Conservation (phyloP, 2,888 invertebrate species). For the Cantharis rustica region DNA sequence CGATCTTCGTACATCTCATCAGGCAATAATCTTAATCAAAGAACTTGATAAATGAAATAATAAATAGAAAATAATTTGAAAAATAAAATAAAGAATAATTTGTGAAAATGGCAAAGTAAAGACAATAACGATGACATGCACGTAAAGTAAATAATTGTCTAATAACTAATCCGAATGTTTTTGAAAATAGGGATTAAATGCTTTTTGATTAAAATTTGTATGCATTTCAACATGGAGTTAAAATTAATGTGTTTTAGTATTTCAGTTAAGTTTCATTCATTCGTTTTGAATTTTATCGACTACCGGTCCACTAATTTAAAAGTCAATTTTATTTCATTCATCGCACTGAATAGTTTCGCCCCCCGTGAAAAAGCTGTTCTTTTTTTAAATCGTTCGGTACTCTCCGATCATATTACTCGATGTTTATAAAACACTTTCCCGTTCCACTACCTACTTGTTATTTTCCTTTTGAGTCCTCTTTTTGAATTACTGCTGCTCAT, state of each 20-base stretch:
- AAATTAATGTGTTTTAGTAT: background rate
- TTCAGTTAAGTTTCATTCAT: background rate
- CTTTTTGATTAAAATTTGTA: background rate
- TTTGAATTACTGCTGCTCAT: conserved; percentile 41
- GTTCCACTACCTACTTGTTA: conserved; percentile 16
- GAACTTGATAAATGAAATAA: background rate
- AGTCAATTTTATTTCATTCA: background rate
- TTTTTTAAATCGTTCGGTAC: background rate
- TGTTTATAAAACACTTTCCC: conserved; percentile 39
- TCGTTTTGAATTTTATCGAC: background rate
- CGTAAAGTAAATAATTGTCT: background rate
- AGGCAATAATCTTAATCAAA: background rate
- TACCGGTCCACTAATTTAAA: background rate
- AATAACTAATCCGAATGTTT: background rate
- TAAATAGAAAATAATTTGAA: no score
- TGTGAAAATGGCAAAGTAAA: background rate
- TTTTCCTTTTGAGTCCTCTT: conserved; percentile 35
- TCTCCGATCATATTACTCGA: conserved; percentile 33
- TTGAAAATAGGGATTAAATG: background rate
- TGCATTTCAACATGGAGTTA: background rate
- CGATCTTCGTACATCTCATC: background rate
- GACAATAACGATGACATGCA: no score
- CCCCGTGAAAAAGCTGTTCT: background rate
- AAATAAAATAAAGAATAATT: no score
- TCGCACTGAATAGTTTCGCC: background rate